A percentile compares a stretch with the other conserved stretches of the same genome.
Conservation (phyloP, 2,888 invertebrate species). For the Chaetoderma sp. region DNA sequence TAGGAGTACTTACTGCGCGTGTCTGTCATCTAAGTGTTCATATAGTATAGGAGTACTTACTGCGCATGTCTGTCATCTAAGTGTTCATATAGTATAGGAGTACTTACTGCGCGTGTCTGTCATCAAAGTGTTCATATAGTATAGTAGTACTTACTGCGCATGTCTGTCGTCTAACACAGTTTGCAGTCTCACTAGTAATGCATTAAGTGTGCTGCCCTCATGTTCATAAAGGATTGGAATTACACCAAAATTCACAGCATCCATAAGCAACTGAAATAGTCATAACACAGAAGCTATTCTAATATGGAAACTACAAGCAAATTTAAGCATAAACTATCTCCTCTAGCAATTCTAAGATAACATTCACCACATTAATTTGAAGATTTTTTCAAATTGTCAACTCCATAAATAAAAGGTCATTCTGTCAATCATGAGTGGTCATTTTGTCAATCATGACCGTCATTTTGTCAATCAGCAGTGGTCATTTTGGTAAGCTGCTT, state of each 20-base stretch:
- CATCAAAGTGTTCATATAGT: neutral
- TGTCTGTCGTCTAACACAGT: constrained; percentile 55
- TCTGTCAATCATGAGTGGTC: too few species aligned
- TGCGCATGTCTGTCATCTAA: too few species aligned
- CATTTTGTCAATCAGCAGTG: too few species aligned
- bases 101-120: too few species aligned
- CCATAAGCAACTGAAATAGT: constrained; percentile 62
- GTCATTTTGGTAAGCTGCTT: too few species aligned
- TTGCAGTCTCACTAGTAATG: constrained; percentile 54
- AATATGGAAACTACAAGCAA: neutral
- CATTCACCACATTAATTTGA: neutral
- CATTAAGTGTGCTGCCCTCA: constrained; percentile 63
- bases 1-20: too few species aligned
- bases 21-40: too few species aligned
- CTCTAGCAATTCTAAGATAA: neutral
- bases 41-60: too few species aligned
- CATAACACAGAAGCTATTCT: neutral
- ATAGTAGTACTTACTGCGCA: constrained; percentile 54
- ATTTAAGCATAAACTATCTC: neutral
- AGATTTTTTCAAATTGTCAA: neutral
- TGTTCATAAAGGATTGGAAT: constrained; percentile 67
- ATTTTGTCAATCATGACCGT: too few species aligned
- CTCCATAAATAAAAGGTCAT: too few species aligned
- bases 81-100: too few species aligned
- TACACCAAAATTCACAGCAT: constrained; percentile 66